phyloP scores from a whole-genome alignment of 2,888 invertebrate genomes.

The Ametastegia equiseti region DNA sequence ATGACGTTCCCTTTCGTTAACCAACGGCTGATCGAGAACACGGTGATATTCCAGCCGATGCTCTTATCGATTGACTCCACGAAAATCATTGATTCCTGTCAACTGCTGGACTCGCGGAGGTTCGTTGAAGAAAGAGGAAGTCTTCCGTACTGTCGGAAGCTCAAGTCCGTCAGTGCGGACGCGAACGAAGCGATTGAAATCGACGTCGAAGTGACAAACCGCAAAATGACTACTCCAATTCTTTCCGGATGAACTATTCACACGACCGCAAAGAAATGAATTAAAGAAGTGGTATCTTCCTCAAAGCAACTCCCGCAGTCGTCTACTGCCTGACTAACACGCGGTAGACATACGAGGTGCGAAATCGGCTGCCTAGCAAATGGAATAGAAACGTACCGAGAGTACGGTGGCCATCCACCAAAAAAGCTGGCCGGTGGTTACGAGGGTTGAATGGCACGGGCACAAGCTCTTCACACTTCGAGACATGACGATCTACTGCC shows the following conservation, averaged over 20 bases:
- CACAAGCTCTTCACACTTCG: background rate
- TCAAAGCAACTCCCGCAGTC: background rate
- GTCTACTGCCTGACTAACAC: background rate
- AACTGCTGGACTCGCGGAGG: background rate
- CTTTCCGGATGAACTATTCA: too few relatives aligned
- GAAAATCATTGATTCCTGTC: background rate
- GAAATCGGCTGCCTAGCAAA: background rate
- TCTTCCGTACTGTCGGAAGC: too few relatives aligned
- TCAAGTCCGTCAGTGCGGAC: background rate
- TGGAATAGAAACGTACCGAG: background rate
- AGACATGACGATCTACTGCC: background rate
- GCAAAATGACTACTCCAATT: too few relatives aligned
- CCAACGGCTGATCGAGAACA: background rate
- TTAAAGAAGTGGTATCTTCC: too few relatives aligned
- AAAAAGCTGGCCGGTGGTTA: background rate
- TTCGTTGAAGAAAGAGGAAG: background rate
- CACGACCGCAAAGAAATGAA: too few relatives aligned
- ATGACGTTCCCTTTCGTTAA: background rate
- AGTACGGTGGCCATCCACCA: background rate
- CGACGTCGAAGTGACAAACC: background rate
- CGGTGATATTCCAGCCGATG: background rate
- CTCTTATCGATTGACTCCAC: background rate
- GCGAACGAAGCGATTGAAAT: background rate
- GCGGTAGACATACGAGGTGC: background rate
- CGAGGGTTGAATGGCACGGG: too few relatives aligned